These are phyloP conservation scores for Gisinianus flammeolus DNA, from an alignment of 2,888 invertebrate genomes.

Conservation along the genomic window DNA sequence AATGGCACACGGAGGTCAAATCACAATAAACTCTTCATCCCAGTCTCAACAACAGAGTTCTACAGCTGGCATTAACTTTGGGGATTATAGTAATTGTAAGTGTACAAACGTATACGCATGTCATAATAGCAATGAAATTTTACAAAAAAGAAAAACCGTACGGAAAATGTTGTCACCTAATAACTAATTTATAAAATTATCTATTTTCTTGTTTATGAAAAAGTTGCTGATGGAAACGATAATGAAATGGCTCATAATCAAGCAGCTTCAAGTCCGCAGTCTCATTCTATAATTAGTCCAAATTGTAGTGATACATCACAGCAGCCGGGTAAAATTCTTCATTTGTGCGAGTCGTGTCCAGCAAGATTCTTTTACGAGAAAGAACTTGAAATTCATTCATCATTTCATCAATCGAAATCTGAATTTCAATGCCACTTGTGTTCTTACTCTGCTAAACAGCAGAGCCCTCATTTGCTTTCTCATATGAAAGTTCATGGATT, in stretches of 20 bases:
- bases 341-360: conserved; percentile 82
- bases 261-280: conserved; percentile 36
- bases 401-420: conserved; percentile 71
- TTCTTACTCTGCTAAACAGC: conserved; percentile 75
- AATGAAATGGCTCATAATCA: background rate
- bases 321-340: conserved; percentile 60
- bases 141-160: too few species aligned
- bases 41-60: background rate
- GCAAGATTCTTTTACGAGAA: conserved; percentile 79
- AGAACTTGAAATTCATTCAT: conserved; percentile 75
- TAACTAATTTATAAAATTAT: too few species aligned
- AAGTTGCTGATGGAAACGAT: conserved; percentile 64
- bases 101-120: too few species aligned
- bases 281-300: conserved; percentile 38
- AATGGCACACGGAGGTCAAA: conserved; percentile 43
- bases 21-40: background rate
- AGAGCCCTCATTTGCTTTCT: conserved; percentile 70
- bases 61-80: too few species aligned
- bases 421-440: conserved; percentile 77
- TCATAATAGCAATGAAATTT: too few species aligned
- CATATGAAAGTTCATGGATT: conserved; percentile 77
- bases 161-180: too few species aligned
- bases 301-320: background rate
- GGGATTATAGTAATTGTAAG: too few species aligned
- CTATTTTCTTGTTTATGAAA: conserved; percentile 69